These are phyloP conservation scores for Trypoxylus dichotomus DNA, from an alignment of 1,140 invertebrate genomes.

Conservation along the genomic window DNA sequence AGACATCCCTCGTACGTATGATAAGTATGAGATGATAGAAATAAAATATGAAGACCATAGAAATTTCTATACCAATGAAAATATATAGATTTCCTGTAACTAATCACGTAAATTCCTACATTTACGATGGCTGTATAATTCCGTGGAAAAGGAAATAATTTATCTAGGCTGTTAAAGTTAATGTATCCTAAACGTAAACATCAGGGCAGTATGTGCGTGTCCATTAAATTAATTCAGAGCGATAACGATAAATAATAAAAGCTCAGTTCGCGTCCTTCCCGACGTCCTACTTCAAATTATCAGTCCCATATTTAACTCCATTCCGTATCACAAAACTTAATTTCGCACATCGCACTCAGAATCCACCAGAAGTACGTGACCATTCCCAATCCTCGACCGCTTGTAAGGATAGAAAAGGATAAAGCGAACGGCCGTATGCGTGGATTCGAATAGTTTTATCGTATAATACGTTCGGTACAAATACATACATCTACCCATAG, in stretches of 20 bases:
- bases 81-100: not conserved
- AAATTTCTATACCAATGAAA: too few species aligned
- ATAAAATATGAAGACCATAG: too few species aligned
- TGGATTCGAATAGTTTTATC: not conserved
- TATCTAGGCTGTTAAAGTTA: not conserved
- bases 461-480: not conserved
- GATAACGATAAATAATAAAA: constrained; percentile 18
- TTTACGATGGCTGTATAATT: not conserved
- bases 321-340: constrained; percentile 24
- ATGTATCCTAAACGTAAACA: constrained; percentile 8
- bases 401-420: not conserved
- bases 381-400: too few species aligned
- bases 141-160: not conserved
- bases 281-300: constrained; percentile 21
- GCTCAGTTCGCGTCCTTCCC: constrained; percentile 1
- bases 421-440: not conserved
- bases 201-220: not conserved
- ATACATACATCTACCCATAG: not conserved
- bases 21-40: too few species aligned
- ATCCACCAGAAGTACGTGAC: not conserved
- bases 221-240: constrained; percentile 14
- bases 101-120: not conserved
- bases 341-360: not conserved
- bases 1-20: too few species aligned
- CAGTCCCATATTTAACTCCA: constrained; percentile 18